Conservation (phyloP, 2,888 invertebrate genomes). For the Nemoura dubitans region DNA sequence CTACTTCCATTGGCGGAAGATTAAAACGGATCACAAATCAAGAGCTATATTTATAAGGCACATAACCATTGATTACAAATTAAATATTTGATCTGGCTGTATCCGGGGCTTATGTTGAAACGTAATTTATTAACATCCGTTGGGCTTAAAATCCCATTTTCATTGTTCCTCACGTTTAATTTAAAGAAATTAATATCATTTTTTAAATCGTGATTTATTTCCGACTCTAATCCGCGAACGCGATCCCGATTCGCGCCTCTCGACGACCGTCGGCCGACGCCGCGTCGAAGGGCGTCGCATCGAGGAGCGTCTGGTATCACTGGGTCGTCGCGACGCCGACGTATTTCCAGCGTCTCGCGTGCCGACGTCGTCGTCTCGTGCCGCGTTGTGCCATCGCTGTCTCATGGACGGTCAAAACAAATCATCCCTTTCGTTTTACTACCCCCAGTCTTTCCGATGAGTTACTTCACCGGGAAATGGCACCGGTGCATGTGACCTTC, state of each 20-base stretch:
- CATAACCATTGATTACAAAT: not conserved
- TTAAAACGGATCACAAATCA: not conserved
- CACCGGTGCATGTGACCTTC: not conserved
- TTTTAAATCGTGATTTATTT: not conserved
- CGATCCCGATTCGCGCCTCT: not conserved
- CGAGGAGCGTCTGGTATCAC: not conserved
- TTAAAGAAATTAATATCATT: not conserved
- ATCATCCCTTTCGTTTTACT: not conserved
- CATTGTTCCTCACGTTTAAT: not conserved
- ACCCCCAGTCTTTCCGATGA: not conserved
- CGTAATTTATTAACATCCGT: not conserved
- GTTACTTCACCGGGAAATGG: not conserved
- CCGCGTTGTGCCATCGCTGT: not conserved
- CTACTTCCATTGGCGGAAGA: not conserved
- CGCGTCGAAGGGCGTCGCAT: not conserved
- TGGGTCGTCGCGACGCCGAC: not conserved
- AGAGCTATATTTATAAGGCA: not conserved
- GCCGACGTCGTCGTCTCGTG: not conserved
- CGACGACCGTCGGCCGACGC: not conserved
- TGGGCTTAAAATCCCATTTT: not conserved
- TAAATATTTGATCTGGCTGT: not conserved
- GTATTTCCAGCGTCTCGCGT: not conserved
- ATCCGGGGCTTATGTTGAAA: not conserved
- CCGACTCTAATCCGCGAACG: not conserved
- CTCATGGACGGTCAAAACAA: not conserved